Percentiles rank a stretch among this genome's conserved stretches.
These are phyloP conservation scores for Morpho achilles DNA, from an alignment of 2,888 invertebrate genomes.

Conservation along the genomic window DNA sequence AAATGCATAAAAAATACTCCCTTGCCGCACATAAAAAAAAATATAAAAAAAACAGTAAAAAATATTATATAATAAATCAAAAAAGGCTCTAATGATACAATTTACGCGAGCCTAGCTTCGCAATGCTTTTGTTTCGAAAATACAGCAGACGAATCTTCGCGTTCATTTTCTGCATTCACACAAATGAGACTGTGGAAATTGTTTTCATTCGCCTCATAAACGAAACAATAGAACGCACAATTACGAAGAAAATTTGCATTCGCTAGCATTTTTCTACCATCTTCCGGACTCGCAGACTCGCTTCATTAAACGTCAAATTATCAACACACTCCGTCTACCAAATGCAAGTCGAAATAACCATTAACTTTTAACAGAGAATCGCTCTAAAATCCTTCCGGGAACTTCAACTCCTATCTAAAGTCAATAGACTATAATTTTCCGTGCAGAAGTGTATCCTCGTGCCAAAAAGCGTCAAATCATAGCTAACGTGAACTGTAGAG, in stretches of 20 bases:
- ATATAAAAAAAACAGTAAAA: too few relatives aligned
- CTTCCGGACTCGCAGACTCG: constrained; percentile 64
- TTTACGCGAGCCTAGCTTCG: constrained; percentile 12
- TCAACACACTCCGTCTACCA: constrained; percentile 57
- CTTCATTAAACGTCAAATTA: constrained; percentile 77
- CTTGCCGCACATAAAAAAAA: too few relatives aligned
- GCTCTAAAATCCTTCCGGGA: constrained; percentile 34
- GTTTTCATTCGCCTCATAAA: constrained; percentile 60
- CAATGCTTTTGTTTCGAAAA: constrained; percentile 18
- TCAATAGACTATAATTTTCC: constrained; percentile 53
- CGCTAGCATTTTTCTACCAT: constrained; percentile 66
- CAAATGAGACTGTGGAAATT: constrained; percentile 21
- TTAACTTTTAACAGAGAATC: constrained; percentile 44
- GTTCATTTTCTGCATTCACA: constrained; percentile 19
- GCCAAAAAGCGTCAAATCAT: constrained; percentile 63
- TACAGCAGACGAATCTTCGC: constrained; percentile 14
- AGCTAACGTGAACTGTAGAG: constrained; percentile 51
- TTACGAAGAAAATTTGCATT: constrained; percentile 70
- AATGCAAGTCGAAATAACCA: constrained; percentile 62
- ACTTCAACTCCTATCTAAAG: constrained; percentile 35
- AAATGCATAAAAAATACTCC: too few relatives aligned
- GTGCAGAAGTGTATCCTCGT: constrained; percentile 47
- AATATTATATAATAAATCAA: not conserved
- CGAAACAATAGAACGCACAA: constrained; percentile 72
- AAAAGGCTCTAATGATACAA: constrained; percentile 9